These are phyloP conservation scores for Eupleurogrammus muticus DNA, from an alignment of 2,797 vertebrate genomes.

Conservation along the genomic window DNA sequence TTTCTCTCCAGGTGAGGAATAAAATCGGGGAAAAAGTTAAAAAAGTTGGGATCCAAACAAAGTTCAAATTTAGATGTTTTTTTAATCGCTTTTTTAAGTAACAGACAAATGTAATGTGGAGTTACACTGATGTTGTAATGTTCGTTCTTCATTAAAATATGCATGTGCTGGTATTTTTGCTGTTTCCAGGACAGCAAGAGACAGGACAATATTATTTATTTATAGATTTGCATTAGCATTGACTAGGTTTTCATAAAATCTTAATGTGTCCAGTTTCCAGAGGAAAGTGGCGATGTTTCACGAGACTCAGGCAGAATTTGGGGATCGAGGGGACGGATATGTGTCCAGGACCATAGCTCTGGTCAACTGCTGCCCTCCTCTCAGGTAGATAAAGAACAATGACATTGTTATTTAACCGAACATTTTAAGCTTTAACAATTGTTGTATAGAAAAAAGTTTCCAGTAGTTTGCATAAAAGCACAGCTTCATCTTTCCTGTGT, in stretches of 20 bases:
- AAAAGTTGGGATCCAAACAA: neutral
- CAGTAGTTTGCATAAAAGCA: neutral
- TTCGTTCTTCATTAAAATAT: neutral
- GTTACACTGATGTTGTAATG: neutral
- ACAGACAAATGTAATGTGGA: neutral
- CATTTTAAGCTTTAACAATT: neutral
- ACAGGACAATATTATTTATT: neutral
- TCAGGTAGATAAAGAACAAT: slow-evolving; percentile 83
- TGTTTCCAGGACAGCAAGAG: neutral
- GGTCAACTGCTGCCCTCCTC: slow-evolving; percentile 92
- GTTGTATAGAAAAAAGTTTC: neutral
- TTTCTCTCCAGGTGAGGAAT: slow-evolving; percentile 89
- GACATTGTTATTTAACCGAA: neutral
- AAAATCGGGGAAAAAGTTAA: neutral
- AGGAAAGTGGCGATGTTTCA: slow-evolving; percentile 92
- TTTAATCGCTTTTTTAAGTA: too few relatives aligned
- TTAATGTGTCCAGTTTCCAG: slow-evolving; percentile 86
- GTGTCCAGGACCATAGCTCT: slow-evolving; percentile 87
- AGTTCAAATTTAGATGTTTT: neutral
- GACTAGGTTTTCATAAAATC: slow-evolving; percentile 18
- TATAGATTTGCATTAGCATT: neutral
- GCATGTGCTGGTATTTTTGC: neutral
- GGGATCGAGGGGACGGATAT: slow-evolving; percentile 83
- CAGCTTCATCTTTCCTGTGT: slow-evolving; percentile 3
- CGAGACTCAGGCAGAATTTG: slow-evolving; percentile 84